A percentile compares a stretch with the other conserved stretches of the same genome.
Conservation (phyloP, 1,140 invertebrate species). For the Melanaphis sacchari region DNA sequence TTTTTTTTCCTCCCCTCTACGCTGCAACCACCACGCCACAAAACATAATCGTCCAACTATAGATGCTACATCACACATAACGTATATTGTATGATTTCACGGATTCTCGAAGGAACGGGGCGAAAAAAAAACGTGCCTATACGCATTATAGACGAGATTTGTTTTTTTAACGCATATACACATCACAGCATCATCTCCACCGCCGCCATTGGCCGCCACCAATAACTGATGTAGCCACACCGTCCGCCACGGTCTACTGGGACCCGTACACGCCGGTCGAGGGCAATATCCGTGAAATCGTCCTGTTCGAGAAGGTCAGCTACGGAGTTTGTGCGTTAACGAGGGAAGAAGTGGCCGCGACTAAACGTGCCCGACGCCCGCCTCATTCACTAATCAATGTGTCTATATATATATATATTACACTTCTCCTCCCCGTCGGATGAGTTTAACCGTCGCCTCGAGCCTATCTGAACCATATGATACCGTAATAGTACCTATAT, state of each 20-base stretch:
- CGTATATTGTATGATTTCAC: slow-evolving; percentile 14
- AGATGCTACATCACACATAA: background rate
- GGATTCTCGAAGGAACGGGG: background rate
- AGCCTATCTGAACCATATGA: background rate
- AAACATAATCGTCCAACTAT: background rate
- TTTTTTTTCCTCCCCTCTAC: slow-evolving; percentile 1
- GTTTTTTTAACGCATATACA: background rate
- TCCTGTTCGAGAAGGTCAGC: background rate
- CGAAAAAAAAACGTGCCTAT: background rate
- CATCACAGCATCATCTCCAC: background rate
- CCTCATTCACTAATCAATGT: background rate
- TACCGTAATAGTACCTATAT: background rate
- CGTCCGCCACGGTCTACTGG: slow-evolving; percentile 42
- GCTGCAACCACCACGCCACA: background rate
- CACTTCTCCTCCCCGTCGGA: background rate
- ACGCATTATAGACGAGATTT: background rate
- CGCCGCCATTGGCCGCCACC: background rate
- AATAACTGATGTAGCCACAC: background rate
- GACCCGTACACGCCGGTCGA: background rate
- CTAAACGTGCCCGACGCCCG: slow-evolving; percentile 38
- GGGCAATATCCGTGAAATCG: slow-evolving; percentile 55
- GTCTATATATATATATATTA: background rate
- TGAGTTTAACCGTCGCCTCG: background rate
- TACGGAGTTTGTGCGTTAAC: background rate
- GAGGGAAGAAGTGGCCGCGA: slow-evolving; percentile 35